phyloP scores from a whole-genome alignment of 2,113 vertebrate genomes.

The Corythornis madagascariensis region DNA sequence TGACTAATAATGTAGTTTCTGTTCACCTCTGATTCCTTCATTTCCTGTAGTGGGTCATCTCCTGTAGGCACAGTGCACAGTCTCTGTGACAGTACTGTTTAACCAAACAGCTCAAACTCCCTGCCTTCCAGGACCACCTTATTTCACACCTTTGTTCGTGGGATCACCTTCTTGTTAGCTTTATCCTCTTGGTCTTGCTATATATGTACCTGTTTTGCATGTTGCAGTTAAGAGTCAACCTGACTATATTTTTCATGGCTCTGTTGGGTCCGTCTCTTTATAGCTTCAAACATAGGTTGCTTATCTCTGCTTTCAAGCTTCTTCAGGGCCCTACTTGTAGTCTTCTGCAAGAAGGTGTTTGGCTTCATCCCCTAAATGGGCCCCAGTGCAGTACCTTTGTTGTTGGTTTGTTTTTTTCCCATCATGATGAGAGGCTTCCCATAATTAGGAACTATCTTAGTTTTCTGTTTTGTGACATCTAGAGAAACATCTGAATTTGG shows the following conservation, averaged over 20 bases:
- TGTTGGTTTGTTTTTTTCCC: not conserved
- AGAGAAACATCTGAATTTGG: not conserved
- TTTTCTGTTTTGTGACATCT: not conserved
- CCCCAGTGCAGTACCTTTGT: not conserved
- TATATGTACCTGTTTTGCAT: accelerated
- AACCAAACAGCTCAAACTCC: not conserved
- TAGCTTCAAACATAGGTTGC: not conserved
- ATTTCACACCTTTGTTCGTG: not conserved
- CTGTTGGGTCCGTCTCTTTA: not conserved
- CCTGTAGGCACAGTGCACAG: not conserved
- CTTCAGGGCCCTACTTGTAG: not conserved
- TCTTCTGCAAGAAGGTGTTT: not conserved
- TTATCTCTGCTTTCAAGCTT: not conserved
- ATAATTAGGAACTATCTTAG: not conserved
- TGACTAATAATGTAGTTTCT: not conserved
- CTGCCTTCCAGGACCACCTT: not conserved
- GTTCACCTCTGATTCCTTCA: not conserved
- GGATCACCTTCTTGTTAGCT: not conserved
- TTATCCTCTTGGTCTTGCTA: not conserved
- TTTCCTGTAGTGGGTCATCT: not conserved
- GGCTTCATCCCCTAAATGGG: not conserved
- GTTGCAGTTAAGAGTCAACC: not conserved
- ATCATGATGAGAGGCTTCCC: not conserved
- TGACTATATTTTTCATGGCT: not conserved
- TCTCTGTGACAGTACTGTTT: not conserved